These are phyloP conservation scores for Latrodectus geometricus DNA, from an alignment of 1,140 invertebrate genomes.

Conservation along the genomic window DNA sequence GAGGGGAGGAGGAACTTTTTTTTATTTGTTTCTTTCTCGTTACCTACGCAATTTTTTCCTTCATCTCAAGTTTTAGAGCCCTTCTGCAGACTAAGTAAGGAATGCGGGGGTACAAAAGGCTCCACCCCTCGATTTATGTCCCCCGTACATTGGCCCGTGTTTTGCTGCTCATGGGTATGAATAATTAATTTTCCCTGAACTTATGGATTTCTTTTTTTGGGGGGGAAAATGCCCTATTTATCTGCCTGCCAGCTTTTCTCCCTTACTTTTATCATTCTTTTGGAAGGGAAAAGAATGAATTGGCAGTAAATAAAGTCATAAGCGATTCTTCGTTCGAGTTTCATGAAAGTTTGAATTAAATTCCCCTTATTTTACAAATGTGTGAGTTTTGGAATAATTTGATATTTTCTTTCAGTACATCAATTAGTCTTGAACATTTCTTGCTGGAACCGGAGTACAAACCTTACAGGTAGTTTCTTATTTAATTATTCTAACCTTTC, in stretches of 20 bases:
- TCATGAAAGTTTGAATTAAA: too few relatives aligned
- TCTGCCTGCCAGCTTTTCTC: not conserved
- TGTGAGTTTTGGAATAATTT: too few relatives aligned
- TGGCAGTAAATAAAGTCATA: not conserved
- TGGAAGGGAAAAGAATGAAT: not conserved
- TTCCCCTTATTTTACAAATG: too few relatives aligned
- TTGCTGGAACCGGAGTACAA: too few relatives aligned
- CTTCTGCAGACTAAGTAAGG: not conserved
- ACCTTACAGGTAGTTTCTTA: too few relatives aligned
- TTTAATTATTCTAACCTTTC: too few relatives aligned
- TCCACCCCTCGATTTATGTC: constrained; percentile 30
- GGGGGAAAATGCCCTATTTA: not conserved
- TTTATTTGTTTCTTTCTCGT: not conserved
- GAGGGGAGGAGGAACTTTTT: not conserved
- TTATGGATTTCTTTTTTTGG: constrained; percentile 17
- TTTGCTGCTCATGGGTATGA: constrained; percentile 23
- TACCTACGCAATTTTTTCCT: not conserved
- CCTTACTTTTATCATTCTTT: not conserved
- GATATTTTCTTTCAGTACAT: too few relatives aligned
- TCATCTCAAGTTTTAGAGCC: not conserved
- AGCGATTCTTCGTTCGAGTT: too few relatives aligned
- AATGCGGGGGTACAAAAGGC: not conserved
- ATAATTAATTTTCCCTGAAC: constrained; percentile 51
- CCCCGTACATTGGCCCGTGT: constrained; percentile 4
- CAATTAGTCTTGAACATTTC: too few relatives aligned